Evolutionary conservation across 1,140 invertebrate species (phyloP).

Genomic region (Leptinotarsa defecta): DNA sequence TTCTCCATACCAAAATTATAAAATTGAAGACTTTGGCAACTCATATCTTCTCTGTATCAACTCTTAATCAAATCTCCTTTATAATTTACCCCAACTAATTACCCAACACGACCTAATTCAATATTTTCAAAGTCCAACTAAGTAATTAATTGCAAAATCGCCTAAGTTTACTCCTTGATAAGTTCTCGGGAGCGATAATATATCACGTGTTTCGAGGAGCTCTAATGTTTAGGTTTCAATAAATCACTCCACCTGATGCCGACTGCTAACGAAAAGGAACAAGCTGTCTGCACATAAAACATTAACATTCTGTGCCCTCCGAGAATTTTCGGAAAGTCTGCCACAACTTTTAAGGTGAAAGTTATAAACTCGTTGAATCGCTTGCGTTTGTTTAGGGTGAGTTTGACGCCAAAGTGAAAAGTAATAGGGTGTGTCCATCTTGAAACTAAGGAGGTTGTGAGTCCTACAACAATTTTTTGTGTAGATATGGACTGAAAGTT

Average conservation of each 20-base stretch:
- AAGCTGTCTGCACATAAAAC: constrained; percentile 24
- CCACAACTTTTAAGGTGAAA: constrained; percentile 15
- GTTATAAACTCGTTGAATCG: neutral
- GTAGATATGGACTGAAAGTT: too few relatives aligned
- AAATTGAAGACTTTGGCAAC: too few relatives aligned
- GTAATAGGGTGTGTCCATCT: too few relatives aligned
- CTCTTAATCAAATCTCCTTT: neutral
- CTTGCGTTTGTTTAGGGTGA: neutral
- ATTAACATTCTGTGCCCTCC: constrained; percentile 23
- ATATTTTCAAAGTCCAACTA: constrained; percentile 16
- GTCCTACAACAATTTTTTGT: too few relatives aligned
- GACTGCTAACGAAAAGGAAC: constrained; percentile 12
- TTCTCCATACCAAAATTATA: too few relatives aligned
- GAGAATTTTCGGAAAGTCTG: constrained; percentile 13
- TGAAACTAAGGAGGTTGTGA: too few relatives aligned
- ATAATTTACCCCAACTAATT: constrained; percentile 5
- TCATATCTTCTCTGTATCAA: too few relatives aligned
- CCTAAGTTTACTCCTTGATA: constrained; percentile 20
- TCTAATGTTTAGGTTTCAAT: constrained; percentile 21
- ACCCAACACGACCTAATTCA: constrained; percentile 9
- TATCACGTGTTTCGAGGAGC: constrained; percentile 18
- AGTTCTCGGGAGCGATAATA: constrained; percentile 16
- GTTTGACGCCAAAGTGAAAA: neutral
- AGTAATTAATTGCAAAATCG: constrained; percentile 20
- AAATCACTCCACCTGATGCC: constrained; percentile 19